These are phyloP conservation scores for Vanacampus margaritifer DNA, from an alignment of 2,113 vertebrate genomes.

Conservation along the genomic window DNA sequence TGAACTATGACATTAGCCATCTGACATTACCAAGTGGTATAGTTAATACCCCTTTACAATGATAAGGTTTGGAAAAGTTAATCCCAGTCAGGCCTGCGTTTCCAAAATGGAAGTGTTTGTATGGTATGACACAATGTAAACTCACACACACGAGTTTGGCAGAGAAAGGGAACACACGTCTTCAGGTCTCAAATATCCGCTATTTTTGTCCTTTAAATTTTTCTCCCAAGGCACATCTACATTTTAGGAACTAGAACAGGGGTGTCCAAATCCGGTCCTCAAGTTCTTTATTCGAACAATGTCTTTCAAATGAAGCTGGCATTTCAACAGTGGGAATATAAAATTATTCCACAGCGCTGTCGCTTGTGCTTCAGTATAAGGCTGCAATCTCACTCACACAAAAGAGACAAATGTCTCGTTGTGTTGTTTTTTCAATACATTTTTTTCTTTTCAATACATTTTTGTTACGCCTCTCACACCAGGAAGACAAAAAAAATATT, in stretches of 20 bases:
- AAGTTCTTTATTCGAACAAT: not conserved
- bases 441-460: too few relatives aligned
- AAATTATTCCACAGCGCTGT: not conserved
- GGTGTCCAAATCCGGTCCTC: too few relatives aligned
- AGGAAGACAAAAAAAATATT: too few relatives aligned
- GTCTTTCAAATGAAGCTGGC: not conserved
- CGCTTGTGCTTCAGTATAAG: not conserved
- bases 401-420: too few relatives aligned
- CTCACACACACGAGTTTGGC: not conserved
- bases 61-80: not conserved
- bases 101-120: not conserved
- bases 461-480: too few relatives aligned
- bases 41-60: not conserved
- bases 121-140: not conserved
- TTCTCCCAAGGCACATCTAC: too few relatives aligned
- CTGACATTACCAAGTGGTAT: too few relatives aligned
- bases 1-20: too few relatives aligned
- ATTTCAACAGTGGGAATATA: not conserved
- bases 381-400: not conserved
- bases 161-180: not conserved
- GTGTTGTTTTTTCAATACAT: too few relatives aligned
- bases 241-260: not conserved
- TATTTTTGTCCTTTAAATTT: not conserved
- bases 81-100: not conserved
- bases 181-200: not conserved